Percentiles rank a stretch among this genome's conserved stretches.
Conservation (phyloP, 2,888 invertebrate genomes). For the Caradrina clavipalpis region DNA sequence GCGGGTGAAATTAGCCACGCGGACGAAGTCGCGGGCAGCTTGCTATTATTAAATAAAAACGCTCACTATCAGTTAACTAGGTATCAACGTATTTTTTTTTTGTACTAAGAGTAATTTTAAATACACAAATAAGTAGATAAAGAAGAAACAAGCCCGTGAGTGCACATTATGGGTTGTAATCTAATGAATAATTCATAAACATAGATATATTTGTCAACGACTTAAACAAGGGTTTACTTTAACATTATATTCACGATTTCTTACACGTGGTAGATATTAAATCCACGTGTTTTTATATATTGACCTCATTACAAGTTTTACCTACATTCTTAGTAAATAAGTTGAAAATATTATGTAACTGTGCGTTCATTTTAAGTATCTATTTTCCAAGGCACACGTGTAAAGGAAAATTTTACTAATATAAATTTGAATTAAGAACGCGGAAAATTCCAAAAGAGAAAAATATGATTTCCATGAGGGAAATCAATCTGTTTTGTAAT, state of each 20-base stretch:
- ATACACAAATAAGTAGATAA: background rate
- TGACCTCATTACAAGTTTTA: constrained; percentile 38
- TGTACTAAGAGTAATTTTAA: background rate
- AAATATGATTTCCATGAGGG: too few species aligned
- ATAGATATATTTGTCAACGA: constrained; percentile 30
- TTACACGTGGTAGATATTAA: constrained; percentile 42
- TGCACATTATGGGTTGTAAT: background rate
- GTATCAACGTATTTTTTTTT: too few species aligned
- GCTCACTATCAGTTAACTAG: too few species aligned
- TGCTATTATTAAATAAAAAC: too few species aligned
- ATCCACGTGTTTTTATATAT: constrained; percentile 37
- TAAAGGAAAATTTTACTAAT: background rate
- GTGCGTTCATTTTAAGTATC: background rate
- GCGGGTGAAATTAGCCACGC: too few species aligned
- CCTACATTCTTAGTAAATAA: background rate
- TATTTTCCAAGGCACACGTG: background rate
- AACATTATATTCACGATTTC: constrained; percentile 27
- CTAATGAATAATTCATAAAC: constrained; percentile 32
- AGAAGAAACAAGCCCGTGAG: constrained; percentile 2
- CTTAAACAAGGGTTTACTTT: constrained; percentile 15
- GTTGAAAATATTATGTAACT: background rate
- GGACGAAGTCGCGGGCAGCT: too few species aligned
- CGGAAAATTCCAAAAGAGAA: background rate
- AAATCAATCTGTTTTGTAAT: background rate
- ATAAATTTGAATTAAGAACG: background rate